Evolutionary conservation across 2,797 vertebrate species (phyloP).

Genomic region (Microchirus variegatus): DNA sequence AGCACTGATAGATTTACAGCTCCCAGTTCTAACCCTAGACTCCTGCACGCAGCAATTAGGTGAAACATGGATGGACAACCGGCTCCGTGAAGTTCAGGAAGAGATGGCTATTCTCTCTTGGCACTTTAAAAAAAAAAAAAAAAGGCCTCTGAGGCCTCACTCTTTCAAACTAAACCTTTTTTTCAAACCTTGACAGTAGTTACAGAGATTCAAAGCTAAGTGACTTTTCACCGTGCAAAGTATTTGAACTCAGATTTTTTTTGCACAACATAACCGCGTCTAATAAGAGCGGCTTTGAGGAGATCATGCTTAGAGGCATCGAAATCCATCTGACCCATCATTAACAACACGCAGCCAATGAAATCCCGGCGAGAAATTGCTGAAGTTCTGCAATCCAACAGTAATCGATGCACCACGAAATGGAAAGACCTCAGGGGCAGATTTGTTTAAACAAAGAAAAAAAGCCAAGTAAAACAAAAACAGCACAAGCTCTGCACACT

Average conservation of each 20-base stretch:
- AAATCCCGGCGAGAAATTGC: constrained; percentile 42
- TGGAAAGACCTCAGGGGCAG: constrained; percentile 31
- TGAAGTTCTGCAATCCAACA: constrained; percentile 44
- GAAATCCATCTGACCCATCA: constrained; percentile 38
- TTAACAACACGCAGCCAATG: constrained; percentile 35
- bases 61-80: constrained; percentile 76
- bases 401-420: constrained; percentile 47
- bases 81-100: constrained; percentile 64
- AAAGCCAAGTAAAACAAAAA: constrained; percentile 33
- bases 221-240: constrained; percentile 8
- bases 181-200: constrained; percentile 29
- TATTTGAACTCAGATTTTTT: constrained; percentile 15
- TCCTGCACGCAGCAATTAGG: constrained; percentile 81
- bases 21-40: constrained; percentile 79
- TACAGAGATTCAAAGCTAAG: constrained; percentile 21
- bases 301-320: constrained; percentile 20
- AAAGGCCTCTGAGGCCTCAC: constrained; percentile 36
- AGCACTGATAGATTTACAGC: constrained; percentile 85
- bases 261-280: constrained; percentile 17
- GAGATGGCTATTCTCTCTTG: constrained; percentile 56
- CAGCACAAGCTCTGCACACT: constrained; percentile 18
- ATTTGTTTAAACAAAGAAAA: constrained; percentile 51
- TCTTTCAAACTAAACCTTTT: constrained; percentile 61
- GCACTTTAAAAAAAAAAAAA: constrained; percentile 32
- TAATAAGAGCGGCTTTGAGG: constrained; percentile 20